phyloP scores from a whole-genome alignment of 2,888 invertebrate species.

The Nymphalis polychloros region DNA sequence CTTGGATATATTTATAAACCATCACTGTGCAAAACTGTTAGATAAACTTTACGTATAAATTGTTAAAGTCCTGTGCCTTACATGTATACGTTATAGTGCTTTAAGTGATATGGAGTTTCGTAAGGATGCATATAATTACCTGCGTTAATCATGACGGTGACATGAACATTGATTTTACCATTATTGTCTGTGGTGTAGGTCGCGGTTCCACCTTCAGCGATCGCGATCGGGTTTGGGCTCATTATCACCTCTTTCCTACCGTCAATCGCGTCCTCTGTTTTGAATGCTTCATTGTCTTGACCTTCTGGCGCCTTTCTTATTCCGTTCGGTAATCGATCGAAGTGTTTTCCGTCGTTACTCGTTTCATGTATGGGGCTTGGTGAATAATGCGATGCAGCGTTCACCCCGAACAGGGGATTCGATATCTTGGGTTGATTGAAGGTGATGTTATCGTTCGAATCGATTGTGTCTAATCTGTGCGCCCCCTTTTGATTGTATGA shows the following conservation, averaged over 20 bases:
- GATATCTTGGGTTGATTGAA: slow-evolving; percentile 63
- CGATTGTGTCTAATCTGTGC: slow-evolving; percentile 56
- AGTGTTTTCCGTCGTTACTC: slow-evolving; percentile 56
- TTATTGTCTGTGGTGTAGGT: slow-evolving; percentile 88
- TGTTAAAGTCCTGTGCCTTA: slow-evolving; percentile 39
- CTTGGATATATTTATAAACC: slow-evolving; percentile 52
- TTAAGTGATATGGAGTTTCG: slow-evolving; percentile 50
- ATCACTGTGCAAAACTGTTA: slow-evolving; percentile 70
- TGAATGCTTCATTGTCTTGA: slow-evolving; percentile 88
- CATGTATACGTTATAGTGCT: slow-evolving; percentile 38
- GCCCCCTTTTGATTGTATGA: slow-evolving; percentile 57
- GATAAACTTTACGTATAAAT: slow-evolving; percentile 55
- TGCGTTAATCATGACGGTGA: slow-evolving; percentile 92
- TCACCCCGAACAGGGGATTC: slow-evolving; percentile 76
- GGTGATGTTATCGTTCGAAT: slow-evolving; percentile 52
- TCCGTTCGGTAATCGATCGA: slow-evolving; percentile 74
- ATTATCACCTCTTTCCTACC: slow-evolving; percentile 79
- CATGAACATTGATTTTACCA: slow-evolving; percentile 94
- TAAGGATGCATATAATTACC: slow-evolving; percentile 83
- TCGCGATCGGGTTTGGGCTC: slow-evolving; percentile 74
- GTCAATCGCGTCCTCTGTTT: slow-evolving; percentile 83
- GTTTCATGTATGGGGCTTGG: slow-evolving; percentile 55
- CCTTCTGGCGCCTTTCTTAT: slow-evolving; percentile 89
- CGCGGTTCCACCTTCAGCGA: slow-evolving; percentile 75
- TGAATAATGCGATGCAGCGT: slow-evolving; percentile 76